Evolutionary conservation across 2,797 vertebrate genomes (phyloP), one percentile per base, ranked within the genome.

Genomic region (Alectoris magna): DNA sequence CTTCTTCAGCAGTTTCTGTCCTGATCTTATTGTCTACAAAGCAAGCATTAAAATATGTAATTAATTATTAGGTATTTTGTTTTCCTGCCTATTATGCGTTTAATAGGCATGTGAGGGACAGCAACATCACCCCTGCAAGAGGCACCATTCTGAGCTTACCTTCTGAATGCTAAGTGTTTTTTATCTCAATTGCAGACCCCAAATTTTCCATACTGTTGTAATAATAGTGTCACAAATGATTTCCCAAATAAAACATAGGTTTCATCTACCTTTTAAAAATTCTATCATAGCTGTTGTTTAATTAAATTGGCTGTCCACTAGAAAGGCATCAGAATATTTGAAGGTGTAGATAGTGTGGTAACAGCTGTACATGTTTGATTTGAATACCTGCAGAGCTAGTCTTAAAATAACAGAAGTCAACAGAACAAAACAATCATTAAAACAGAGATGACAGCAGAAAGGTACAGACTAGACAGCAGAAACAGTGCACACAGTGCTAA

Each of bases 21-120:
- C 99, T 3, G 99, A 99, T 38, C 98, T 97, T 95, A 99, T 97
- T 59, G 99, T 98, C 99, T 99, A 96, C 48, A 89, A 95, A 53
- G 3, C 56, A 92, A 41, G 83, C 34, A 74, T 85, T 8, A 64
- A 62, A 87, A 90, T 4, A 63, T 0, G 11, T 14, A 24, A 51
- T 10, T 51, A 27, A 64, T 24, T 31, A 59, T 6, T 43, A 15
- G 3, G 10, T 21, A 27, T 53, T 55, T 48, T 38, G 4, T 5
- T 70, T 79, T 84, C 16, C 36, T 69, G 44, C 58, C 86, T 70
- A 64, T 59, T 26, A 6, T 5, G 44, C 3, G 4, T 5, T 74
- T 22, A 78, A 67, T 2, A 10, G 12, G 24, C 39, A 78, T 36
- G 14, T 53, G 31, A 66, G 15, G n/a, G 58, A 77, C 44, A 91